Base-by-base conservation (phyloP, 1,140 invertebrate species). In the Leptonema lineaticorne region DNA sequence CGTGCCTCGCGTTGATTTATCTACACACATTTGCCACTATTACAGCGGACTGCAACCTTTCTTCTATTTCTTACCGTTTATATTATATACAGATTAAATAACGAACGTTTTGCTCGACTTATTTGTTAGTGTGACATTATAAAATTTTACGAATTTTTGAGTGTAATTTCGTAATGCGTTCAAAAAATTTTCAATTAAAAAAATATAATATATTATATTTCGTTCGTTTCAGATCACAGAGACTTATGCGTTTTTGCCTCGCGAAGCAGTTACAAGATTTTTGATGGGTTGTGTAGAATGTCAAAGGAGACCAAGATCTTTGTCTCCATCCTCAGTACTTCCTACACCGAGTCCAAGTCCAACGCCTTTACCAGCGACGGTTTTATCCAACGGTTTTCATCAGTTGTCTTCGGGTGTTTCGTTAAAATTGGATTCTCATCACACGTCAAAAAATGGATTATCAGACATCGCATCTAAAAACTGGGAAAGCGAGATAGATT, bases 161-260 rank as follows among this genome's bases (percentile, higher is more conserved):
- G n/a, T n/a, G n/a, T n/a, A n/a, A n/a, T n/a, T n/a, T n/a, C n/a
- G n/a, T n/a, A n/a, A n/a, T n/a, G n/a, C n/a, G n/a, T n/a, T n/a
- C n/a, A n/a, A n/a, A n/a, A n/a, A n/a, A n/a, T n/a, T n/a, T n/a
- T n/a, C n/a, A n/a, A n/a, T n/a, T n/a, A n/a, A n/a, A n/a, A n/a
- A n/a, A n/a, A n/a, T n/a, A n/a, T n/a, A n/a, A n/a, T n/a, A n/a
- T n/a, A n/a, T n/a, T n/a, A n/a, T n/a, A n/a, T n/a, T n/a, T n/a
- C n/a, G n/a, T n/a, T n/a, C n/a, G n/a, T n/a, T n/a, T n/a, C 84
- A 97, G 95, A 96, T 97, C 75, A 95, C 94, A 8, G 94, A 97
- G 78, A 95, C 92, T 46, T 97, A 96, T 82, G 94, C 94, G 4
- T 97, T 97, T 76, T 84, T 98, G 63, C 95, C 95, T 1, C 87